These are phyloP conservation scores for Sesamia inferens DNA, from an alignment of 2,888 invertebrate genomes.

Conservation along the genomic window DNA sequence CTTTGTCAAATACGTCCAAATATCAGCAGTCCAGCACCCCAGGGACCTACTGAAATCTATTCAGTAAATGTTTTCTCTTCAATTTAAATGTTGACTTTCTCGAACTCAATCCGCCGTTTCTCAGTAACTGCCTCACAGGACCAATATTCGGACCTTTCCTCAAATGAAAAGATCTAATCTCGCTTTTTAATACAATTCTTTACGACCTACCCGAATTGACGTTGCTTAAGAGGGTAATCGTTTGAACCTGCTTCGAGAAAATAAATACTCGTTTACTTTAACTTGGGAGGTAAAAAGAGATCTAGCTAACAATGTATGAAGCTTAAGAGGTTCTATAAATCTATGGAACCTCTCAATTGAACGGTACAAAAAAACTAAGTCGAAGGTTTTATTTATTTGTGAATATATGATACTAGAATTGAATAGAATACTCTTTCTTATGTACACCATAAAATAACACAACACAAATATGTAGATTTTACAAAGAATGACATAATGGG, in stretches of 20 bases:
- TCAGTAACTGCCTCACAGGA: slow-evolving; percentile 75
- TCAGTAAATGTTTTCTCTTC: slow-evolving; percentile 69
- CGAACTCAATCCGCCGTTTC: slow-evolving; percentile 74
- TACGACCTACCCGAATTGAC: slow-evolving; percentile 74
- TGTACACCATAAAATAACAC: too few relatives aligned
- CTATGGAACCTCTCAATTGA: neutral
- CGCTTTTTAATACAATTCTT: slow-evolving; percentile 79
- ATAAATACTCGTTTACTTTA: slow-evolving; percentile 67
- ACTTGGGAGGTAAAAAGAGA: slow-evolving; percentile 8
- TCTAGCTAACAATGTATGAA: slow-evolving; percentile 54
- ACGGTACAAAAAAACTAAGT: neutral
- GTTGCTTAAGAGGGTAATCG: slow-evolving; percentile 74
- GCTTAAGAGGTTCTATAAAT: slow-evolving; percentile 31
- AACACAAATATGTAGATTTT: too few relatives aligned
- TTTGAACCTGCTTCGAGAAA: slow-evolving; percentile 62
- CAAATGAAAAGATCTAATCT: slow-evolving; percentile 85
- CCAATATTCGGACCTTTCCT: slow-evolving; percentile 81
- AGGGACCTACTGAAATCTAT: slow-evolving; percentile 65
- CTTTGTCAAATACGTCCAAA: slow-evolving; percentile 49
- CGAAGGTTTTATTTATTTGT: neutral
- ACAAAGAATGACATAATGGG: too few relatives aligned
- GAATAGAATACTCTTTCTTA: too few relatives aligned
- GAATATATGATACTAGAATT: neutral
- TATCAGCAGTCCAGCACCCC: slow-evolving; percentile 29
- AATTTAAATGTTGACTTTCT: slow-evolving; percentile 73